Base-by-base conservation (phyloP, 2,797 vertebrate species). In the Poliocrania exsul region DNA sequence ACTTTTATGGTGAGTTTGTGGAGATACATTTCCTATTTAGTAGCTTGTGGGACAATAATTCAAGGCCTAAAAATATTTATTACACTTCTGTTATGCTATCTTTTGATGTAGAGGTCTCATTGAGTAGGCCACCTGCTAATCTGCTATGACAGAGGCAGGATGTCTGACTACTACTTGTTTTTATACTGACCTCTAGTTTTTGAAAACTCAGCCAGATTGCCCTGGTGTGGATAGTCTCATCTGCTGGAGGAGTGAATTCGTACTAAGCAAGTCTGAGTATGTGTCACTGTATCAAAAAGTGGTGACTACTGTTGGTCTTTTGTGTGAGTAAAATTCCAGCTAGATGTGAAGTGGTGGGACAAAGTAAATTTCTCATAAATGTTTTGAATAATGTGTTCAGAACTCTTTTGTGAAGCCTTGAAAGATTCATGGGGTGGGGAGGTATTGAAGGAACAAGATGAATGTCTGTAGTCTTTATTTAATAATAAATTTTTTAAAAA, bases 401-500 rank as follows among this genome's bases (percentile, higher is more conserved):
- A 60, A 70, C 25, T 82, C 26, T 56, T 23, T 13, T 71, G 47
- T 69, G 81, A 81, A 89, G 38, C 49, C 50, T 73, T 9, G 50
- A 46, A 80, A 56, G 50, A 18, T 58, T 62, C 69, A 24, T 44
- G 62, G 50, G 25, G 33, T 67, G 40, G 33, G 28, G 25, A 66
- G 60, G 17, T 62, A 5, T 21, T 83, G 28, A 51, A 54, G 51
- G 50, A 66, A 66, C 5, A 4, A 38, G 28, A 42, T n/a, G 58
- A 65, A 37, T 88, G 50, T 21, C 37, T 85, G 84, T 72, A 25
- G n/a, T 53, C n/a, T 79, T 67, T 82, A 65, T 54, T 86, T 40
- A 90, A 80, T 81, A 57, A 71, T 69, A 88, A 77, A 91, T 77
- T 54, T 42, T 42, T 42, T 42, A 35, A 61, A 42, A 54, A 38